Base-by-base conservation (phyloP, 2,888 invertebrate genomes). In the Caenorhabditis macrosperma region DNA sequence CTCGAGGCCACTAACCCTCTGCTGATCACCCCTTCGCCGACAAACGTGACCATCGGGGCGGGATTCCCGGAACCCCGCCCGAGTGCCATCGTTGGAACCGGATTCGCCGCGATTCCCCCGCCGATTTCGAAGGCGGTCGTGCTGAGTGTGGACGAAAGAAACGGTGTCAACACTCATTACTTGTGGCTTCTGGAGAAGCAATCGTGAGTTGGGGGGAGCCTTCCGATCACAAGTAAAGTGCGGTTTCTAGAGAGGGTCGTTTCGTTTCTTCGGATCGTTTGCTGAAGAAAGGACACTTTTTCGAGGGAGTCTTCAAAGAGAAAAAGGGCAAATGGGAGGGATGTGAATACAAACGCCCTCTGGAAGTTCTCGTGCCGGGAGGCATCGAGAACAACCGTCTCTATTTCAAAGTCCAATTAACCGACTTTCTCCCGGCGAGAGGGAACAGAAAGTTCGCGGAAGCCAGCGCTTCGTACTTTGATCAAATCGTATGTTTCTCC, bases 151-250 rank as follows among this genome's bases (percentile, higher is more conserved):
- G 17, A 28, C 9, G 61, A 44, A 9, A 71, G 44, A 30, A 2
- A 35, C 9, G 52, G 50, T 24, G 33, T 61, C 7, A 28, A 54
- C 30, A 71, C 33, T 3, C 61, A 61, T n/a, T 69, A 48, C 20
- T 26, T 71, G 10, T 71, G 71, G 71, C 26, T 52, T 50, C 30
- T 71, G 12, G 71, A 71, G 9, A 33, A 41, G 9, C 60, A 30
- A 24, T 41, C 44, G 71, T 71, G 7, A 28, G 69, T 50, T 41
- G 7, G 9, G 12, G n/a, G 17, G 2, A 20, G 4, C 30, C 17
- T n/a, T 3, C 2, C 28, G 30, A 15, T 30, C 26, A 5, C 26
- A 33, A 33, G 33, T n/a, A 33, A 33, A 10, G 5, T 33, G 6
- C 33, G 10, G 6, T 10, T 50, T 50, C 26, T 26, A 50, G 50